phyloP scores from a whole-genome alignment of 2,888 invertebrate genomes.

The Trissoscelio sp. region DNA sequence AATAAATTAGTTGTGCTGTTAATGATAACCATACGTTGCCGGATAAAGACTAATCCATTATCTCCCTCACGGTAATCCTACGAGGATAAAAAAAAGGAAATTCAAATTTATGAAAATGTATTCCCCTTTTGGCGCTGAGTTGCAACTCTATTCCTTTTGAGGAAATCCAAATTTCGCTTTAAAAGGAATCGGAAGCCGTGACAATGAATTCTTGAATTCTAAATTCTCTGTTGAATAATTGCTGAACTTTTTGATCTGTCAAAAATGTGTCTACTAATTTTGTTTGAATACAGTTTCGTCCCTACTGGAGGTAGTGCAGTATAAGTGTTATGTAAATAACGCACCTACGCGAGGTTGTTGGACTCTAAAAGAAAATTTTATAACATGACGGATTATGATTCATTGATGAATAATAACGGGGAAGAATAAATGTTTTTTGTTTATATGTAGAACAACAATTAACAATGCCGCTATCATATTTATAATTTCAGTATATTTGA shows the following conservation, averaged over 20 bases:
- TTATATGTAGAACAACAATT: too few relatives aligned
- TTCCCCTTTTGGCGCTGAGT: conserved; percentile 34
- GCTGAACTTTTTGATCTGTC: too few relatives aligned
- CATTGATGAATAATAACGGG: conserved; percentile 1
- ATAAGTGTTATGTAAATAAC: conserved; percentile 39
- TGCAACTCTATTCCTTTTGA: conserved; percentile 38
- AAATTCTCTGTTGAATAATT: too few relatives aligned
- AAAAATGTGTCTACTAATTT: too few relatives aligned
- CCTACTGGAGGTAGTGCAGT: conserved; percentile 12
- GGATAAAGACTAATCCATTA: conserved; percentile 22
- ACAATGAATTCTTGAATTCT: conserved; percentile 4
- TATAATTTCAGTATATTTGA: too few relatives aligned
- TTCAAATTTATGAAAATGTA: conserved; percentile 52
- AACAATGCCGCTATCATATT: too few relatives aligned
- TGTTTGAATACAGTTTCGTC: conserved; percentile 10
- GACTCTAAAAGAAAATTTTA: conserved; percentile 5
- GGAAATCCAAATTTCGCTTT: not conserved
- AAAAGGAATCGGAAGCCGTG: not conserved
- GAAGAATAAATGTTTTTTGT: too few relatives aligned
- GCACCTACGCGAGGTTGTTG: conserved; percentile 27
- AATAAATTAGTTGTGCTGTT: too few relatives aligned
- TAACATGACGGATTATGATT: conserved; percentile 5
- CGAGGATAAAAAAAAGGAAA: conserved; percentile 7
- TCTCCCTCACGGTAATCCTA: not conserved
- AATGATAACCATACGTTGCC: too few relatives aligned